phyloP scores from a whole-genome alignment of 2,888 invertebrate genomes.

The Cheilosia grossa region DNA sequence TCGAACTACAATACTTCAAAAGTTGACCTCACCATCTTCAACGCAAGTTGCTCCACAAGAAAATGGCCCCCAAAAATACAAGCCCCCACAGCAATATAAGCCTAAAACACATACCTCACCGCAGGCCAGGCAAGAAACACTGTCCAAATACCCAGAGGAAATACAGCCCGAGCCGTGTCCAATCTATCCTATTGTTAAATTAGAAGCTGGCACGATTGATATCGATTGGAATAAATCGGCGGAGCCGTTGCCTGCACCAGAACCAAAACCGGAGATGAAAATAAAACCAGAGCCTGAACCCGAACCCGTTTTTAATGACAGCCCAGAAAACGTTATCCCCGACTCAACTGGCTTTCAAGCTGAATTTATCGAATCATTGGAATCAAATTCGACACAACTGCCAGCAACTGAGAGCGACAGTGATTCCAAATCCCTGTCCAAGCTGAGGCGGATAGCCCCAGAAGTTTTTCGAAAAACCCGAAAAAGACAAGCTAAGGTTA shows the following conservation, averaged over 20 bases:
- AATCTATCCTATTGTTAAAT: constrained; percentile 43
- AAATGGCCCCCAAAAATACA: neutral
- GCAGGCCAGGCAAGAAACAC: neutral
- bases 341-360: neutral
- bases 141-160: neutral
- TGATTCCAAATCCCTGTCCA: neutral
- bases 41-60: neutral
- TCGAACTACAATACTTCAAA: constrained; percentile 60
- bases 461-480: neutral
- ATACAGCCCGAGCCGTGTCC: neutral
- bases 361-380: constrained; percentile 19
- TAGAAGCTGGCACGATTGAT: constrained; percentile 25
- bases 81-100: neutral
- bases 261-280: neutral
- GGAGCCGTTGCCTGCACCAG: neutral
- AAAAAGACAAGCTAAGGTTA: neutral
- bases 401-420: constrained; percentile 24
- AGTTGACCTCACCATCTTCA: constrained; percentile 13
- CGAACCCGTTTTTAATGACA: neutral
- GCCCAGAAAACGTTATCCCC: neutral
- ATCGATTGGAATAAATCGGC: constrained; percentile 27
- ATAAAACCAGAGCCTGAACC: constrained; percentile 1
- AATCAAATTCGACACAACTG: constrained; percentile 2
- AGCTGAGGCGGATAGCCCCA: constrained; percentile 10
- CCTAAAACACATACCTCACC: neutral